Evolutionary conservation across 2,797 vertebrate genomes (phyloP), one percentile per base, ranked within the genome.

Genomic region (Varecia variegata): DNA sequence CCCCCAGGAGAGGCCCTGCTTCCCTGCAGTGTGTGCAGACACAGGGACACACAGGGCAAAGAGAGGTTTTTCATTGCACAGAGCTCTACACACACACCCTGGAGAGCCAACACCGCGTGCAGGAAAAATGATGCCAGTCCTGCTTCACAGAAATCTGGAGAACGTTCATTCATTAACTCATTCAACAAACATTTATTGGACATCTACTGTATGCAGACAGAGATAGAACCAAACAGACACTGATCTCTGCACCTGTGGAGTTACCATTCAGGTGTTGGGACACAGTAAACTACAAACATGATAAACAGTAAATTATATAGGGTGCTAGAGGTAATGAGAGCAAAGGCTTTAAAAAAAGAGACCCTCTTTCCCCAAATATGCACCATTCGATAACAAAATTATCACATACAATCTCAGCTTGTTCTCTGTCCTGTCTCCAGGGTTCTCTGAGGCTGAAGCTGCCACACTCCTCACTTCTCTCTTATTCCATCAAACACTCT

Each of bases 361-460:
- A 58, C 35, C 1, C 1, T 50, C 32, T 73, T 43, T 32, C 38
- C 70, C 23, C 8, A 32, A 52, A 3, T 18, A 0, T 25, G n/a
- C 0, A 13, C 38, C 3, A 1, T 30, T 82, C 30, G 60, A 47
- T 58, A 30, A 7, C 12, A 1, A 7, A 14, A 3, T 3, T 6
- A 27, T 43, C 56, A 1, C 0, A 10, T 21, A 40, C 40, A 13
- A 1, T 13, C 56, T 40, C 54, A 15, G 43, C 32, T 18, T 77
- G 2, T 32, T 89, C 5, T 38, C 74, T 62, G 0, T 32, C 17
- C 2, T 10, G 25, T 84, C 32, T 21, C 38, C 32, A 62, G 60
- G 23, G 73, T 13, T 8, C 56, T 77, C 73, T 27, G 23, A 83
- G 71, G n/a, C 25, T 21, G 11, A 15, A 50, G 52, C 11, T 5